Evolutionary conservation across 1,140 invertebrate species (phyloP).

Genomic region (Harlomillsia oculata): DNA sequence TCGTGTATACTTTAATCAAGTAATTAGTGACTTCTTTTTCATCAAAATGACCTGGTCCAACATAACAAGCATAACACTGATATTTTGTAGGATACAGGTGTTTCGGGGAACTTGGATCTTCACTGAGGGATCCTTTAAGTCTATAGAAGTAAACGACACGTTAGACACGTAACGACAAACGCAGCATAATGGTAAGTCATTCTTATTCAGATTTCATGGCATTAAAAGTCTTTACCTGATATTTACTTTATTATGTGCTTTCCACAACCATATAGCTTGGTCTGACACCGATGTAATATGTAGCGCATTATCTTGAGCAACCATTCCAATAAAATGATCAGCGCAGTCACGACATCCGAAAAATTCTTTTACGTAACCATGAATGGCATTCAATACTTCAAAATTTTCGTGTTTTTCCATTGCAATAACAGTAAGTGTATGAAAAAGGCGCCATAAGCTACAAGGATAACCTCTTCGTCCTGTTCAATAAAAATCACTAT

Average conservation of each 20-base stretch:
- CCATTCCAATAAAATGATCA: constrained; percentile 76
- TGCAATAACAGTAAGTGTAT: constrained; percentile 74
- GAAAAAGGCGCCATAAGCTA: constrained; percentile 89
- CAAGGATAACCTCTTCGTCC: constrained; percentile 81
- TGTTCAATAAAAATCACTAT: background rate
- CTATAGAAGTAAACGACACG: constrained; percentile 40
- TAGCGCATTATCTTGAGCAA: constrained; percentile 50
- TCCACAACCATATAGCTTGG: constrained; percentile 87
- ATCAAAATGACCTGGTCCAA: constrained; percentile 53
- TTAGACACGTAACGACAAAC: background rate
- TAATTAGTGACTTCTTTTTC: constrained; percentile 60
- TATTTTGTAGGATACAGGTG: constrained; percentile 69
- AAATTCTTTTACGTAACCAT: constrained; percentile 81
- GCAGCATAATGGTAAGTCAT: background rate
- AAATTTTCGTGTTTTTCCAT: constrained; percentile 46
- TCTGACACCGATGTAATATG: constrained; percentile 60
- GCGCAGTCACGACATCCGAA: constrained; percentile 89
- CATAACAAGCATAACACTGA: constrained; percentile 61
- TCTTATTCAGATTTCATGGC: background rate
- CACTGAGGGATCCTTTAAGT: constrained; percentile 70
- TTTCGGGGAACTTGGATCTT: constrained; percentile 85
- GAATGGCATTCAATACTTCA: constrained; percentile 66
- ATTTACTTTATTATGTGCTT: constrained; percentile 88
- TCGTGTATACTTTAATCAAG: constrained; percentile 60
- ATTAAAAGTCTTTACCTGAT: constrained; percentile 12